These are phyloP conservation scores for Dinomys branickii DNA, from an alignment of 2,113 vertebrate genomes.

Conservation along the genomic window DNA sequence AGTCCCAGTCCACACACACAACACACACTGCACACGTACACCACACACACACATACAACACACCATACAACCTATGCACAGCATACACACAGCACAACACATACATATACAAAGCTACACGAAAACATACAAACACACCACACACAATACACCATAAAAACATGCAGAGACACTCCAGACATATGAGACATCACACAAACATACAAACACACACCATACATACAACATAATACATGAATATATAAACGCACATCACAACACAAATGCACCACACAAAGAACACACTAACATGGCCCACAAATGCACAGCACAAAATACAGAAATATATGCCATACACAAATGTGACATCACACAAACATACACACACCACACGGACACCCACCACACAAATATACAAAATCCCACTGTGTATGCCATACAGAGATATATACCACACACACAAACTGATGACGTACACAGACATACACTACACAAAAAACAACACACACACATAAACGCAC, in stretches of 20 bases:
- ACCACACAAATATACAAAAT: background rate
- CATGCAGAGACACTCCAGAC: background rate
- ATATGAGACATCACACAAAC: background rate
- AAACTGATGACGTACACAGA: too few relatives aligned
- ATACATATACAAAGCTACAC: background rate
- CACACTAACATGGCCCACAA: background rate
- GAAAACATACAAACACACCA: background rate
- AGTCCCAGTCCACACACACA: fast-evolving
- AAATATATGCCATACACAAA: fast-evolving
- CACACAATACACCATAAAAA: background rate
- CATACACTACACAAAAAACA: background rate
- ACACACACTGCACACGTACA: background rate
- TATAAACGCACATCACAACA: background rate
- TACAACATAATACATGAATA: background rate
- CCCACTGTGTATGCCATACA: background rate
- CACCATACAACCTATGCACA: background rate
- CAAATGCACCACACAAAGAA: background rate
- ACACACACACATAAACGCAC: fast-evolving
- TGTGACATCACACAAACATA: background rate
- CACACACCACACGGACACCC: background rate
- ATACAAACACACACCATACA: fast-evolving
- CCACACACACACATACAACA: background rate
- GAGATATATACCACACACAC: background rate
- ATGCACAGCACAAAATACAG: background rate
- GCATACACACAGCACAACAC: too few relatives aligned